Percentiles rank a stretch among this genome's conserved stretches.
Conservation (phyloP, 2,888 invertebrate species). For the Megalurothrips usitatus region DNA sequence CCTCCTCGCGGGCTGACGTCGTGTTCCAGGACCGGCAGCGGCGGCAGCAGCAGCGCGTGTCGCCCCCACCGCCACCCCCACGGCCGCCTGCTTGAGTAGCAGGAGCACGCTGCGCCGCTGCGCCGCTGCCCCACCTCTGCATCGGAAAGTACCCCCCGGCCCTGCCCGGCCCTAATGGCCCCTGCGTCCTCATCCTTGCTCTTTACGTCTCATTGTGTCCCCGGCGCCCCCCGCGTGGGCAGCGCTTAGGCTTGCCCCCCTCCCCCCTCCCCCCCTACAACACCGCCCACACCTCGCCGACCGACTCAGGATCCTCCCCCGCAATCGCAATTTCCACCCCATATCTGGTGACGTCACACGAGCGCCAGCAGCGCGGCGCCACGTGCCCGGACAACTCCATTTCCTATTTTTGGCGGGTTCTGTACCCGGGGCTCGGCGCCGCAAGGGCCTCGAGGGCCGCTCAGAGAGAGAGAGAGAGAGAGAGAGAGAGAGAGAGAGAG, state of each 20-base stretch:
- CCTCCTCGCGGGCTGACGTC: background rate
- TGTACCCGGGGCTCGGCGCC: background rate
- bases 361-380: no score
- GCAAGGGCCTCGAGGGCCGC: no score
- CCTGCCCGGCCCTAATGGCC: background rate
- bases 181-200: background rate
- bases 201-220: slow-evolving; percentile 13
- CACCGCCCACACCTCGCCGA: background rate
- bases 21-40: no score
- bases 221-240: background rate
- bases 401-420: slow-evolving; percentile 7
- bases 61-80: background rate
- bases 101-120: background rate
- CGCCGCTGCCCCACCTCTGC: background rate
- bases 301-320: background rate
- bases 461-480: no score
- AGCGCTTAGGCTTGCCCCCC: no score
- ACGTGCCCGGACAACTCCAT: slow-evolving; percentile 7
- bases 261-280: background rate
- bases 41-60: no score
- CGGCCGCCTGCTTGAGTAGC: background rate
- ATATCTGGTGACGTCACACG: background rate
- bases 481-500: no score
- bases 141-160: background rate
- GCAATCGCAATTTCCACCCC: slow-evolving; percentile 17